A percentile compares a stretch with the other conserved stretches of the same genome.
Evolutionary conservation across 2,113 vertebrate genomes (phyloP).

Genomic region (Eulacestoma nigropectus): DNA sequence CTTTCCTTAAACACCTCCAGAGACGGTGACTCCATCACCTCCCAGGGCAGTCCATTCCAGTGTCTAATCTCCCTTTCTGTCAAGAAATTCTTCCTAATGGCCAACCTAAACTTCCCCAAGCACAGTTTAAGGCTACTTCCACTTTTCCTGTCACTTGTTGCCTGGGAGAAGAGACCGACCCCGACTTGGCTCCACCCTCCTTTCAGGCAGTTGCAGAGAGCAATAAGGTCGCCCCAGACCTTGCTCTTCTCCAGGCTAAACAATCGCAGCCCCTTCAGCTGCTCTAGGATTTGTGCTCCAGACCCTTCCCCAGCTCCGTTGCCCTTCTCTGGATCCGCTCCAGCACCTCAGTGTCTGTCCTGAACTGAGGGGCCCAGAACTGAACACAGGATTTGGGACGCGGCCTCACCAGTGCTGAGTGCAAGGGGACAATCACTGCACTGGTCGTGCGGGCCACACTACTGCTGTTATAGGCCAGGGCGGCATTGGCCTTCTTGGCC

Average conservation of each 20-base stretch:
- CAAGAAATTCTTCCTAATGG: neutral
- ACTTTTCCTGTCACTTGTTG: neutral
- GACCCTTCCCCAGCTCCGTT: neutral
- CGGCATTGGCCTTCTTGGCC: accelerated
- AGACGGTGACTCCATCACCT: neutral
- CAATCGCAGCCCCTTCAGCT: neutral
- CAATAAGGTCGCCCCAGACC: accelerated
- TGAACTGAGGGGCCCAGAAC: neutral
- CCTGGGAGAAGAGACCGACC: too few species aligned
- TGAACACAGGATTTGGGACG: neutral
- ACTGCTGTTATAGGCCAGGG: neutral
- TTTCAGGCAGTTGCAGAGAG: neutral
- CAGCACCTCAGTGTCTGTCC: neutral
- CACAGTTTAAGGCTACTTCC: neutral
- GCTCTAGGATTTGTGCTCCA: neutral
- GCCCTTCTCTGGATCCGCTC: neutral
- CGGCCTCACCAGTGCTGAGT: neutral
- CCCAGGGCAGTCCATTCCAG: neutral
- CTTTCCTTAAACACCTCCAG: neutral
- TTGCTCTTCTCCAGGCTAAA: neutral
- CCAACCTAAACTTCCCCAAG: neutral
- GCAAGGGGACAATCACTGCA: too few species aligned
- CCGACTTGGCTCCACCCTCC: neutral
- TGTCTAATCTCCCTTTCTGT: neutral
- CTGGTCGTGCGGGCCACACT: too few species aligned